Conservation (phyloP, 2,888 invertebrate species). For the Meandrusa payeni region DNA sequence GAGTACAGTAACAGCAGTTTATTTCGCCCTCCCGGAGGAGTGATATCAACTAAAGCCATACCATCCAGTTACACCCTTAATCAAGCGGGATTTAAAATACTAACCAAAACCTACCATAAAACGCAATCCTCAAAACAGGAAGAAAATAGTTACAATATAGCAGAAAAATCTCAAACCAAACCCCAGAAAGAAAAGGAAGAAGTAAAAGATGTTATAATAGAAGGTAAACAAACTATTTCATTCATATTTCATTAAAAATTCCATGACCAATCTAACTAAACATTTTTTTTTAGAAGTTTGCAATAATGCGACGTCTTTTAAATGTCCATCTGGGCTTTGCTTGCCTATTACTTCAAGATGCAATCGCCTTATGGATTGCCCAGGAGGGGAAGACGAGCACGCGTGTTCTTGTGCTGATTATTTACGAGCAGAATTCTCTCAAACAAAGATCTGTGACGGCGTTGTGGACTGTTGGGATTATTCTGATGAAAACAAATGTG, state of each 20-base stretch:
- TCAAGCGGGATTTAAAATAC: slow-evolving; percentile 83
- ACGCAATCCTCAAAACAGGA: slow-evolving; percentile 69
- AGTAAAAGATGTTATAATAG: slow-evolving; percentile 38
- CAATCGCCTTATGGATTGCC: slow-evolving; percentile 86
- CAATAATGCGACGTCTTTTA: slow-evolving; percentile 75
- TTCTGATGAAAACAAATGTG: slow-evolving; percentile 88
- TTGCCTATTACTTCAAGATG: slow-evolving; percentile 84
- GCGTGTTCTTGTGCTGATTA: slow-evolving; percentile 89
- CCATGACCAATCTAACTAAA: too few relatives aligned
- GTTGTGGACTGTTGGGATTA: slow-evolving; percentile 90
- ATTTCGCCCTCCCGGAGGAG: slow-evolving; percentile 68
- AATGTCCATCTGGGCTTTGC: slow-evolving; percentile 84
- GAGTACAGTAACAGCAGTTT: slow-evolving; percentile 74
- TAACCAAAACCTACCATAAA: slow-evolving; percentile 84
- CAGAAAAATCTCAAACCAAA: slow-evolving; percentile 57
- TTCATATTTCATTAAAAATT: too few relatives aligned
- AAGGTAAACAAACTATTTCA: slow-evolving; percentile 49
- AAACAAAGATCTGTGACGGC: slow-evolving; percentile 89
- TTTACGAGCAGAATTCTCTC: slow-evolving; percentile 83
- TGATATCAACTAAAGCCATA: slow-evolving; percentile 82
- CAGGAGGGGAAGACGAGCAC: slow-evolving; percentile 85
- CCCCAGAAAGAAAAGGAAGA: slow-evolving; percentile 48
- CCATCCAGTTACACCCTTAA: slow-evolving; percentile 82
- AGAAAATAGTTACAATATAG: slow-evolving; percentile 58
- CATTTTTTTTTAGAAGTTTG: slow-evolving; percentile 57